A percentile compares a stretch with the other conserved stretches of the same genome.
Evolutionary conservation across 2,113 vertebrate genomes (phyloP).

Genomic region (Cavia aperea): DNA sequence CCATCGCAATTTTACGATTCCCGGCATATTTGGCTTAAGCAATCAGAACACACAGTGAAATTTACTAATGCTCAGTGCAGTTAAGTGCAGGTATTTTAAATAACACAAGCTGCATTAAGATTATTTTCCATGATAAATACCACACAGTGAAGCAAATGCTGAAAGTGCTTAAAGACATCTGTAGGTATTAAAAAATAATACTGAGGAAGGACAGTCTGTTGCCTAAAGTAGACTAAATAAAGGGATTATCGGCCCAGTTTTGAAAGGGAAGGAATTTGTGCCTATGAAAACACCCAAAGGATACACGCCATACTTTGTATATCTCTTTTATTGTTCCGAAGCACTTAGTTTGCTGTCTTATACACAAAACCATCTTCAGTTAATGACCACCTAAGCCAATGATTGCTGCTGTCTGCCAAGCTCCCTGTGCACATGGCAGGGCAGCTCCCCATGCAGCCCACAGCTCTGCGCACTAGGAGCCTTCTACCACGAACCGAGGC

Average conservation of each 20-base stretch:
- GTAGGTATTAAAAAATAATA: slow-evolving; percentile 40
- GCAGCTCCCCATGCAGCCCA: not conserved
- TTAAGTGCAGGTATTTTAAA: slow-evolving; percentile 26
- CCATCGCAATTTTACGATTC: not conserved
- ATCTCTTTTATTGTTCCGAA: slow-evolving; percentile 42
- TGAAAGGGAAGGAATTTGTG: not conserved
- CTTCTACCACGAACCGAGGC: not conserved
- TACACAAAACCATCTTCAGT: not conserved
- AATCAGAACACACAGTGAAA: not conserved
- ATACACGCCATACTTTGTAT: not conserved
- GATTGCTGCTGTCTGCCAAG: not conserved
- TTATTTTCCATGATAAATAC: slow-evolving; percentile 33
- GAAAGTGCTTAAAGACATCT: not conserved
- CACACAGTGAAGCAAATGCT: not conserved
- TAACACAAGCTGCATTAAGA: slow-evolving; percentile 5
- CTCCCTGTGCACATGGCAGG: not conserved
- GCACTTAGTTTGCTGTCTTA: not conserved
- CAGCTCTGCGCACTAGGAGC: not conserved
- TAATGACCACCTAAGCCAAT: not conserved
- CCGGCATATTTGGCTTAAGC: not conserved
- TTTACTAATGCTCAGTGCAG: not conserved
- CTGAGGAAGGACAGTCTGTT: not conserved
- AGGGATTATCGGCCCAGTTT: not conserved
- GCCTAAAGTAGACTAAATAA: slow-evolving; percentile 54
- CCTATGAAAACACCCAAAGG: not conserved